Evolutionary conservation across 2,888 invertebrate species (phyloP).

Genomic region (Tipula vernalis): DNA sequence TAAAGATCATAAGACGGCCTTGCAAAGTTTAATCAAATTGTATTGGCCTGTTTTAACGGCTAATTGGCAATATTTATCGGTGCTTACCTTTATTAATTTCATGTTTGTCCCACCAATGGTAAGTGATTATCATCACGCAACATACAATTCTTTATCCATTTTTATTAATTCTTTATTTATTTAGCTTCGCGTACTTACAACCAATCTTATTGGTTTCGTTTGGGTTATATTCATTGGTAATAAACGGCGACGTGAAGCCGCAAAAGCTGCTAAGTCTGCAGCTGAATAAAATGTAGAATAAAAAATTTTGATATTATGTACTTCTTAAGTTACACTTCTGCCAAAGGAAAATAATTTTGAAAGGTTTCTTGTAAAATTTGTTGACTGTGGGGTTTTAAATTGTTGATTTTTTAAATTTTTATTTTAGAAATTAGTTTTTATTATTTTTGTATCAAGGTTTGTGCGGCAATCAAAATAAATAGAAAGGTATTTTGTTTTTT

Average conservation of each 20-base stretch:
- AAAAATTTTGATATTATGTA: not conserved
- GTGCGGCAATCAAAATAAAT: not conserved
- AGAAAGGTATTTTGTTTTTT: not conserved
- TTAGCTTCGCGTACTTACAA: conserved; percentile 60
- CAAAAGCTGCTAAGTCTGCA: not conserved
- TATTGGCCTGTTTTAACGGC: conserved; percentile 54
- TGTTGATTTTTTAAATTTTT: not conserved
- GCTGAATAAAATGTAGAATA: not conserved
- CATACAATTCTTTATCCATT: not conserved
- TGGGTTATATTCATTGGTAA: conserved; percentile 66
- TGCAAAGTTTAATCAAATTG: conserved; percentile 47
- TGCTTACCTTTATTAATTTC: conserved; percentile 61
- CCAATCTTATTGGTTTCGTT: conserved; percentile 63
- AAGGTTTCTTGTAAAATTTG: not conserved
- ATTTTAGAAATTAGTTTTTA: not conserved
- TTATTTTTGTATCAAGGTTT: not conserved
- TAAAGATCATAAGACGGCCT: conserved; percentile 51
- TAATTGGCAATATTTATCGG: conserved; percentile 65
- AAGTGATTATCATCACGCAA: conserved; percentile 26
- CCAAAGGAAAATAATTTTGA: not conserved
- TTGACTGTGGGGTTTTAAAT: not conserved
- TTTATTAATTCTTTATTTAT: conserved; percentile 21
- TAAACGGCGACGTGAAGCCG: conserved; percentile 42
- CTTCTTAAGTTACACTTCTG: not conserved
- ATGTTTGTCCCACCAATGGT: conserved; percentile 68